Percentiles rank a stretch among this genome's conserved stretches.
phyloP scores from a whole-genome alignment of 53 echinoderm and acorn worm species.

The Holothuria scabra region DNA sequence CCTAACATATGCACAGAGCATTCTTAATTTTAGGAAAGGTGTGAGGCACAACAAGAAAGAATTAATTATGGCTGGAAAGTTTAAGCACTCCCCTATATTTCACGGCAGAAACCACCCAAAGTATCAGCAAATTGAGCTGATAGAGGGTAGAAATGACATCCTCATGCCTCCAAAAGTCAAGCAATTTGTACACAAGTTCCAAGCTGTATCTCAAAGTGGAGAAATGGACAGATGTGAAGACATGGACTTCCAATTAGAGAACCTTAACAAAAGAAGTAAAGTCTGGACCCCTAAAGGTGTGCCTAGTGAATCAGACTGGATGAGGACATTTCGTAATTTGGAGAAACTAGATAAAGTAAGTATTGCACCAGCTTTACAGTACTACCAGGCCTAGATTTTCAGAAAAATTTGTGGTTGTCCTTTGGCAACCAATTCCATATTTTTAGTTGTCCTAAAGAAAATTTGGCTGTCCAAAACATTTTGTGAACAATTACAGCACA shows the following conservation, averaged over 20 bases:
- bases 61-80: slow-evolving; percentile 20
- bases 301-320: slow-evolving; percentile 40
- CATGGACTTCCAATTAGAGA: slow-evolving; percentile 32
- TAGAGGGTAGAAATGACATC: neutral
- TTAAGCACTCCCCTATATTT: slow-evolving; percentile 42
- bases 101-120: slow-evolving; percentile 38
- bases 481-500: too few relatives aligned
- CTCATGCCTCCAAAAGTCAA: neutral
- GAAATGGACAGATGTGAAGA: slow-evolving; percentile 1
- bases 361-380: too few relatives aligned
- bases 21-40: slow-evolving; percentile 51
- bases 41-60: slow-evolving; percentile 39
- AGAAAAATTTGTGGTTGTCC: too few relatives aligned
- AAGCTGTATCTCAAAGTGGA: slow-evolving; percentile 17
- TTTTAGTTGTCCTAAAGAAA: too few relatives aligned
- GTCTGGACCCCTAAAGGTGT: slow-evolving; percentile 46
- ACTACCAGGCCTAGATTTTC: too few relatives aligned
- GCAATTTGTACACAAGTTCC: slow-evolving; percentile 2
- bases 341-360: neutral
- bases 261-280: slow-evolving; percentile 54
- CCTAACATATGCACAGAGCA: slow-evolving; percentile 41
- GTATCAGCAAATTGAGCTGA: slow-evolving; percentile 49
- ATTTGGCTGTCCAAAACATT: too few relatives aligned
- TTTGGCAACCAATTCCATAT: too few relatives aligned
- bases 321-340: slow-evolving; percentile 44